Conservation (phyloP, 2,113 vertebrate genomes). For the Lipotes vexillifer region DNA sequence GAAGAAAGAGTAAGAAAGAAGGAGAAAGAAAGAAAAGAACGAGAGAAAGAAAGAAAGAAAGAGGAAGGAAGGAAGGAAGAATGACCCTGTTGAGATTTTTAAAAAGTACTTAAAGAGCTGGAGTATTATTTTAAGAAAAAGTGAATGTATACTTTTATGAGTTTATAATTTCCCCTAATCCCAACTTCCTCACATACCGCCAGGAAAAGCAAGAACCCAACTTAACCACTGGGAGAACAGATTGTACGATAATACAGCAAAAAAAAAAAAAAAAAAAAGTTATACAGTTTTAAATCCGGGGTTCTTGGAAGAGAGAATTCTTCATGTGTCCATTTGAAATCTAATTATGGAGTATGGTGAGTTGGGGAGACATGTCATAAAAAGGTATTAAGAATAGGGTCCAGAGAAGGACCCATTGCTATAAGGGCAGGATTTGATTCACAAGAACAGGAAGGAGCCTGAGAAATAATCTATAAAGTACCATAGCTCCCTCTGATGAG, state of each 20-base stretch:
- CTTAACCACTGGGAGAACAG: neutral
- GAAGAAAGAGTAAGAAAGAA: too few relatives aligned
- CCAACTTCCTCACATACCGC: accelerated
- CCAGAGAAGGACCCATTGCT: too few relatives aligned
- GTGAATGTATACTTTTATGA: neutral
- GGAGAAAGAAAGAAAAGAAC: too few relatives aligned
- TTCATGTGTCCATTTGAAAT: neutral
- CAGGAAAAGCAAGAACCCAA: neutral
- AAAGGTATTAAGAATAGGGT: neutral
- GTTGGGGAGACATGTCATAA: neutral
- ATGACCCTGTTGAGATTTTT: neutral
- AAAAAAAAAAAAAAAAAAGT: too few relatives aligned
- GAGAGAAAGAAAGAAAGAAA: accelerated
- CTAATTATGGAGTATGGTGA: neutral
- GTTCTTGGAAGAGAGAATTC: neutral
- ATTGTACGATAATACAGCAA: too few relatives aligned
- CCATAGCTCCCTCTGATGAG: accelerated
- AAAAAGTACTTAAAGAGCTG: neutral
- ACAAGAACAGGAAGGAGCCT: too few relatives aligned
- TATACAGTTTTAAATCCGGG: neutral
- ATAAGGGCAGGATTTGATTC: neutral
- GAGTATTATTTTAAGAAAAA: neutral
- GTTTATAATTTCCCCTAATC: neutral
- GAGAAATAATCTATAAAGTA: accelerated
- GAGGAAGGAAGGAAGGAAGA: neutral